These are phyloP conservation scores for Megaustenia siamemsis DNA, from an alignment of 2,888 invertebrate species.

Conservation along the genomic window DNA sequence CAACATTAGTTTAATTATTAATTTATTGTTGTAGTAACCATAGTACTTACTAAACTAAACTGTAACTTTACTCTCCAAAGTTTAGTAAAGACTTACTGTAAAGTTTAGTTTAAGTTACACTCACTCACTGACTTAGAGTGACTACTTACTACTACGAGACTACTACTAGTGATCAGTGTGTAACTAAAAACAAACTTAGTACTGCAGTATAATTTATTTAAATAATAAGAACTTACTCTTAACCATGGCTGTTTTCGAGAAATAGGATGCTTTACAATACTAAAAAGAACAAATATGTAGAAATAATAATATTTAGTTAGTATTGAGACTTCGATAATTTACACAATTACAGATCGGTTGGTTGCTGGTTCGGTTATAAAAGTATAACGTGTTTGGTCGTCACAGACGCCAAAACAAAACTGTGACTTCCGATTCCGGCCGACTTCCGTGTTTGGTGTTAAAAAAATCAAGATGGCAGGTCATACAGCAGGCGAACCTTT, in stretches of 20 bases:
- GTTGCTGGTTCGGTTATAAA: neutral
- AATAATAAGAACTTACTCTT: slow-evolving; percentile 33
- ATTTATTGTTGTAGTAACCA: too few species aligned
- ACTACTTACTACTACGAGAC: too few species aligned
- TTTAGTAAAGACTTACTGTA: too few species aligned
- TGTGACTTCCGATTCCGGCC: slow-evolving; percentile 53
- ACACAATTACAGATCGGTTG: neutral
- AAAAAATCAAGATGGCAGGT: slow-evolving; percentile 73
- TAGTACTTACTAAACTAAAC: too few species aligned
- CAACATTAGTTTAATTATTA: too few species aligned
- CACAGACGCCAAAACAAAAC: slow-evolving; percentile 50
- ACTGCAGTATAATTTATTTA: neutral
- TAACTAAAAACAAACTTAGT: neutral
- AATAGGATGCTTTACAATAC: neutral
- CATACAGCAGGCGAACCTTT: slow-evolving; percentile 79
- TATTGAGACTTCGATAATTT: too few species aligned
- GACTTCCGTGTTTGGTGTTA: slow-evolving; percentile 36
- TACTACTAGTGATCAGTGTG: too few species aligned
- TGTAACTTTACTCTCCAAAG: too few species aligned
- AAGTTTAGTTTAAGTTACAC: too few species aligned
- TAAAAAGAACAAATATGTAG: too few species aligned
- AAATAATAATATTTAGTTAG: too few species aligned
- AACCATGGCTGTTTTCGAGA: slow-evolving; percentile 4
- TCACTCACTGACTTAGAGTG: too few species aligned
- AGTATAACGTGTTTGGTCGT: slow-evolving; percentile 11